Percentiles rank a stretch among this genome's conserved stretches.
Conservation (phyloP, 1,140 invertebrate genomes). For the Zaprionus capensis region DNA sequence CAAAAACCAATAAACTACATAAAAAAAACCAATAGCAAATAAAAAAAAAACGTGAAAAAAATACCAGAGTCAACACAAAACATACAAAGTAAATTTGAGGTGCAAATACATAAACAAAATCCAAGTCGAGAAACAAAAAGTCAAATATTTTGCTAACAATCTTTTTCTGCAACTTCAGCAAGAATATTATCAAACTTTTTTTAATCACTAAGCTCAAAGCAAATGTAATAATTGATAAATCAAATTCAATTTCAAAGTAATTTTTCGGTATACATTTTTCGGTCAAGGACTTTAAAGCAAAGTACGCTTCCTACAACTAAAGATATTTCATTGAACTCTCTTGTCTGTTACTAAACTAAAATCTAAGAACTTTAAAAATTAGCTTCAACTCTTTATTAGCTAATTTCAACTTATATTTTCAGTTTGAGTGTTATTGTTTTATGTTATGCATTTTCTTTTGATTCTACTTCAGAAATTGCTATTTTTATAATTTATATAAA, state of each 20-base stretch:
- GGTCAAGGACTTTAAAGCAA: slow-evolving; percentile 57
- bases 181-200: slow-evolving; percentile 28
- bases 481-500: not conserved
- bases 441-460: slow-evolving; percentile 50
- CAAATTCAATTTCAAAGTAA: slow-evolving; percentile 23
- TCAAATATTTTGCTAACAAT: slow-evolving; percentile 15
- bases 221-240: slow-evolving; percentile 52
- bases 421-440: slow-evolving; percentile 36
- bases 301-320: slow-evolving; percentile 61
- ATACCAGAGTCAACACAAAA: slow-evolving; percentile 51
- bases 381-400: slow-evolving; percentile 65
- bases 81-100: slow-evolving; percentile 46
- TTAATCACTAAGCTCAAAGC: slow-evolving; percentile 52
- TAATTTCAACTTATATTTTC: slow-evolving; percentile 42
- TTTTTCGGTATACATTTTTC: slow-evolving; percentile 39
- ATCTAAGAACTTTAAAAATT: slow-evolving; percentile 56
- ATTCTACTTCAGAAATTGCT: slow-evolving; percentile 30
- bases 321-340: slow-evolving; percentile 55
- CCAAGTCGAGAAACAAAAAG: slow-evolving; percentile 10
- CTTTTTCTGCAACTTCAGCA: slow-evolving; percentile 28
- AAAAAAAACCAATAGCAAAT: slow-evolving; percentile 35
- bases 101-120: slow-evolving; percentile 41
- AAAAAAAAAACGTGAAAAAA: slow-evolving; percentile 33
- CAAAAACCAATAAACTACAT: slow-evolving; percentile 34
- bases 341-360: slow-evolving; percentile 68